Evolutionary conservation across 2,888 invertebrate genomes (phyloP).

Genomic region (Agrotis exclamationis): DNA sequence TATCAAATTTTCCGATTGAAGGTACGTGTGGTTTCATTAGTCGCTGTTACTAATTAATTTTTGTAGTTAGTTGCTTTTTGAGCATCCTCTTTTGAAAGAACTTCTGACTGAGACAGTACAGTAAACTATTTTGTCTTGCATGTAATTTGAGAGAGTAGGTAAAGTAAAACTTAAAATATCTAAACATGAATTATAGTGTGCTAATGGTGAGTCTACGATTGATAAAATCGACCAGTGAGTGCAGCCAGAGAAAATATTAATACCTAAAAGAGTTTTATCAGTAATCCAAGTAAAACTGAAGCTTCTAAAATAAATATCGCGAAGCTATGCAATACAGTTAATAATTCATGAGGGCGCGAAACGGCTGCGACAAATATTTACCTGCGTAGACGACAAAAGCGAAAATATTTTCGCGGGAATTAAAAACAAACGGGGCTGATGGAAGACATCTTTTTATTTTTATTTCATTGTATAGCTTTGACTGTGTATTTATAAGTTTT

Average conservation of each 20-base stretch:
- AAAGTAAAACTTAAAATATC: too few relatives aligned
- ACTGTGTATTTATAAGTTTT: background rate
- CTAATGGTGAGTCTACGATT: too few relatives aligned
- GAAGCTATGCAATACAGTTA: conserved; percentile 39
- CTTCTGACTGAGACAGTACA: background rate
- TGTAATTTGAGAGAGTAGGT: too few relatives aligned
- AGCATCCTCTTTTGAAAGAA: conserved; percentile 18
- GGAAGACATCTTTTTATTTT: conserved; percentile 36
- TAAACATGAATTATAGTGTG: too few relatives aligned
- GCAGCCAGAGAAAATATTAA: background rate
- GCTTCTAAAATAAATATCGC: conserved; percentile 34
- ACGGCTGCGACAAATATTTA: conserved; percentile 50
- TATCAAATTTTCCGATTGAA: conserved; percentile 24
- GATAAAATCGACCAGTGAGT: too few relatives aligned
- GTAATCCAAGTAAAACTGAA: background rate
- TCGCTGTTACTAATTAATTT: conserved; percentile 22
- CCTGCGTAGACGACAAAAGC: conserved; percentile 46
- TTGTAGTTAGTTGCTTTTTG: background rate
- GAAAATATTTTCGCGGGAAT: conserved; percentile 52
- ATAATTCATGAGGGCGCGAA: conserved; percentile 57
- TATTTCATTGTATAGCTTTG: background rate
- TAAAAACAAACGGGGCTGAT: conserved; percentile 42
- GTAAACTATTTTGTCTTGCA: background rate
- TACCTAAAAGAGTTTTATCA: background rate
- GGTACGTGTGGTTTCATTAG: conserved; percentile 18